Base-by-base conservation (phyloP, 2,888 invertebrate species). In the Helicoverpa assulta region DNA sequence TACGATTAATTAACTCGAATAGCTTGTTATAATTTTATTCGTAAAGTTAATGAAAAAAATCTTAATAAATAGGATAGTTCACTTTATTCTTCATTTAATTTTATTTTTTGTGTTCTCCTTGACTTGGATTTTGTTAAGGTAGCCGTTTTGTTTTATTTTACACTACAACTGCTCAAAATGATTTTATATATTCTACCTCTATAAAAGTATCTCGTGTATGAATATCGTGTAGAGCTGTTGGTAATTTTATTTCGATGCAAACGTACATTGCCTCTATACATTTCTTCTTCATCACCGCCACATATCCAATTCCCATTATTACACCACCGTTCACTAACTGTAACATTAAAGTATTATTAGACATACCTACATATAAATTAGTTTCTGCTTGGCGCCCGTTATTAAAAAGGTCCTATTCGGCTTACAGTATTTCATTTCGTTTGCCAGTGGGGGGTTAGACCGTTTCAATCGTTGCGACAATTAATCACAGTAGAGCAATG, bases 401-500 rank as follows among this genome's bases (percentile, higher is more conserved):
- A 93, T 93, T 92, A 93, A 92, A 93, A 89, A 93, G 92, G 91
- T 91, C 90, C 90, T 92, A 91, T 90, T 90, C 86, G 88, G 85
- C 82, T 74, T 87, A 91, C 91, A 92, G 93, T 94, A 95, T 95
- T 95, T 94, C 94, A 95, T 95, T 95, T 93, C 93, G 92, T 90
- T 74, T 93, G 90, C 89, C 95, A 93, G 95, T 95, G 95, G 95
- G 95, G 94, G 95, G 89, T 90, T 91, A 90, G 86, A 77, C 89
- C 89, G 88, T 91, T 93, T 93, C 95, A 94, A 95, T 94, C 93
- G 94, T 88, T 88, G 91, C 91, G 90, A 94, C 95, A 91, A 95
- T 95, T 95, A 95, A 95, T 95, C 95, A 95, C 89, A 91, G 93
- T 94, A 93, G 85, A 92, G 95, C 95, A 91, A 89, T 95, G 95